Evolutionary conservation across 1,140 invertebrate species (phyloP).

Genomic region (Aphelenchoides avenae): DNA sequence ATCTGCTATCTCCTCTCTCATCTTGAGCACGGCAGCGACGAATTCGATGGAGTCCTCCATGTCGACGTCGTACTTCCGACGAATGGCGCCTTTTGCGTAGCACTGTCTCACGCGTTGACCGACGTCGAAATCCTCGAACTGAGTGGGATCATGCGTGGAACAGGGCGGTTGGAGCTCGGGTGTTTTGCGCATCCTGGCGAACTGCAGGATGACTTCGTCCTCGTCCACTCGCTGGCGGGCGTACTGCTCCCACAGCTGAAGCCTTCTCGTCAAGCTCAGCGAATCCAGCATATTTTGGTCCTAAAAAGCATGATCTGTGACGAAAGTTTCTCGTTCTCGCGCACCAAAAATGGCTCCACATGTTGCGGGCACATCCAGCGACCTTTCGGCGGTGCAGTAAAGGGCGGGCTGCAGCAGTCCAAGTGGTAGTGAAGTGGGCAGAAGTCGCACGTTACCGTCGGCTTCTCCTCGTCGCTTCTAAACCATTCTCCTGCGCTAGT

Average conservation of each 20-base stretch:
- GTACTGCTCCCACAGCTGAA: slow-evolving; percentile 31
- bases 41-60: too few relatives aligned
- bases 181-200: too few relatives aligned
- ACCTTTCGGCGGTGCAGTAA: slow-evolving; percentile 77
- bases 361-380: slow-evolving; percentile 96
- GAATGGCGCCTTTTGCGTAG: too few relatives aligned
- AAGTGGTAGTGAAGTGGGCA: slow-evolving; percentile 82
- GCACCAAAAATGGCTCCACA: slow-evolving; percentile 74
- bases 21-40: too few relatives aligned
- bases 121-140: too few relatives aligned
- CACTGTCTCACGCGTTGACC: too few relatives aligned
- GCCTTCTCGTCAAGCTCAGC: slow-evolving; percentile 27
- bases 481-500: slow-evolving; percentile 10
- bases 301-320: slow-evolving; percentile 20
- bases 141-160: too few relatives aligned
- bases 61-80: too few relatives aligned
- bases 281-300: slow-evolving; percentile 29
- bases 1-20: too few relatives aligned
- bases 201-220: too few relatives aligned
- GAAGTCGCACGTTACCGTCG: slow-evolving; percentile 84
- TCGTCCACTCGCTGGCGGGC: slow-evolving; percentile 28
- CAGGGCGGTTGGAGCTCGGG: too few relatives aligned
- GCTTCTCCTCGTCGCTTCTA: slow-evolving; percentile 75
- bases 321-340: slow-evolving; percentile 5
- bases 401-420: slow-evolving; percentile 85